phyloP scores from a whole-genome alignment of 2,888 invertebrate species.

The Hyposoter dolosus region DNA sequence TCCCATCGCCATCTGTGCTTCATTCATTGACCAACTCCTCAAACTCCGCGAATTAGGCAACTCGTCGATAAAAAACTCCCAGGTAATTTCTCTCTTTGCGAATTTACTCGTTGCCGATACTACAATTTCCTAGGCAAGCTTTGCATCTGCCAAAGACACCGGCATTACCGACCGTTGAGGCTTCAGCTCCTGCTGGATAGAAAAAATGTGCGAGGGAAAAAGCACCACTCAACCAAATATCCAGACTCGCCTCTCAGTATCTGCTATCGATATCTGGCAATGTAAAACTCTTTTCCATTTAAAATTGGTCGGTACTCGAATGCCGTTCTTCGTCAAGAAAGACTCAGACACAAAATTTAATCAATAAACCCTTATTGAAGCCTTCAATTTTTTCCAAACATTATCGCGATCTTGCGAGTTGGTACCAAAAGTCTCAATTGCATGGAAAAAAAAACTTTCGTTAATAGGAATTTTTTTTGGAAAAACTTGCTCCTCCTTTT shows the following conservation, averaged over 20 bases:
- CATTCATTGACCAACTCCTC: neutral
- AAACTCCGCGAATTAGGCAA: slow-evolving; percentile 13
- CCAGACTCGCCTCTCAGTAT: neutral
- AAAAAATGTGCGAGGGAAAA: slow-evolving; percentile 29
- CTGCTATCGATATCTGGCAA: neutral
- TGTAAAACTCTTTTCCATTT: neutral
- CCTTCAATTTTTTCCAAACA: neutral
- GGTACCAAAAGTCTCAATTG: neutral
- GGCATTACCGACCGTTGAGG: slow-evolving; percentile 49
- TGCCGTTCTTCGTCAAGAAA: neutral
- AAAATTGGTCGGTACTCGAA: neutral
- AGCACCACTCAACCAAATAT: neutral
- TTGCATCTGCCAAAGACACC: slow-evolving; percentile 18
- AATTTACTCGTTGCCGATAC: slow-evolving; percentile 29
- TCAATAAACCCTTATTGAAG: neutral
- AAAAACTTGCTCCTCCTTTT: too few species aligned
- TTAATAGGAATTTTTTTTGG: neutral
- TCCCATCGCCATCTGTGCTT: slow-evolving; percentile 58
- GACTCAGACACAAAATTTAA: neutral
- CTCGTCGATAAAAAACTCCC: slow-evolving; percentile 53
- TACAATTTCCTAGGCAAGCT: slow-evolving; percentile 28
- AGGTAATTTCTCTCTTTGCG: neutral
- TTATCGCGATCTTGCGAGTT: too few species aligned
- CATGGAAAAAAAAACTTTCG: neutral
- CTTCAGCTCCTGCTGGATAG: slow-evolving; percentile 18